Evolutionary conservation across 1,140 invertebrate genomes (phyloP), one percentile per base, ranked within the genome.

Genomic region (Micrasema longulum): DNA sequence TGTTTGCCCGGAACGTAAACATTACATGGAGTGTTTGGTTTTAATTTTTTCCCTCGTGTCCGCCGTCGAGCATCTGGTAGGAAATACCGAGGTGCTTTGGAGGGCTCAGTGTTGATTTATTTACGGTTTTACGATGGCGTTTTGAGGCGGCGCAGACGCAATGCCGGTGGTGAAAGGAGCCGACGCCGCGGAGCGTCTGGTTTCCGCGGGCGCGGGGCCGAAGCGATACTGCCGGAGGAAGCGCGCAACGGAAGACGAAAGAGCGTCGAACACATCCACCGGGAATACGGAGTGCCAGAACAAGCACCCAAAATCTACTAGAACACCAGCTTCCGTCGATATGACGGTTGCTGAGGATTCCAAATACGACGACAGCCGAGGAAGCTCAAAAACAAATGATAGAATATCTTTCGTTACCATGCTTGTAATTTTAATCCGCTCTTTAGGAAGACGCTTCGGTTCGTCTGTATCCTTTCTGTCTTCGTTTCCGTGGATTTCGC

Each of bases 141-240:
- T 64, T 26, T 64, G 43, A 64, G 1, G 14, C 48, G 22, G 18
- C 14, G 16, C 4, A 31, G 10, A 11, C 22, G 23, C 26, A 26
- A 47, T 47, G 60, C n/a, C 57, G 57, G 20, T 41, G 57, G 36
- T 23, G 23, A 26, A 20, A 5, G 57, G 20, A 22, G 57, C 57
- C 1, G 43, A 64, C n/a, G 38, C 60, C 23, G 41, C 66, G 14
- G 60, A 35, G 50, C 55, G 26, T 38, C 62, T 43, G 66, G 57
- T 60, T 23, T 50, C 66, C 12, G 66, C 47, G 20, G 63, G 62
- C 20, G 55, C 52, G 35, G 41, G 70, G 20, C 53, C 62, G 36
- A 69, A 73, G 20, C 72, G 50, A 66, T 67, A 57, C 38, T 69
- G 57, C 63, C 50, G 62, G 52, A 50, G 68, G 68, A 55, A 52